Evolutionary conservation across 2,797 vertebrate genomes (phyloP).

Genomic region (Lemur catta): DNA sequence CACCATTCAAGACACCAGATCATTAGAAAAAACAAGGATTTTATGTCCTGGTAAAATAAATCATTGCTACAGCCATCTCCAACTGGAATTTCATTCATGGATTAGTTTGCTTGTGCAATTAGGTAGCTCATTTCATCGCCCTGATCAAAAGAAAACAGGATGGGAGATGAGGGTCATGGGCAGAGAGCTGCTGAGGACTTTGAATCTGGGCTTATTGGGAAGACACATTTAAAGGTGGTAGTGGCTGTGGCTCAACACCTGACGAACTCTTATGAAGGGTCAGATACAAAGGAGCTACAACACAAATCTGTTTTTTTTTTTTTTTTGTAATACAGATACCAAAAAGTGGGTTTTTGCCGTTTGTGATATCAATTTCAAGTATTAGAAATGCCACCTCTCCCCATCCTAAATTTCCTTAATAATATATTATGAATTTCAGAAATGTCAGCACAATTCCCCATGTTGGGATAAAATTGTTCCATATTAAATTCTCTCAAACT

Average conservation of each 20-base stretch:
- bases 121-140: not conserved
- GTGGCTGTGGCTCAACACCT: not conserved
- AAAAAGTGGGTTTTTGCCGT: not conserved
- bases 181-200: not conserved
- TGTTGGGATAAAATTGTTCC: not conserved
- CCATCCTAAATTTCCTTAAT: not conserved
- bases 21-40: not conserved
- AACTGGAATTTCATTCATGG: not conserved
- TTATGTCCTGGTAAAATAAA: not conserved
- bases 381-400: not conserved
- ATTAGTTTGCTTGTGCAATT: not conserved
- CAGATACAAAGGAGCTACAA: not conserved
- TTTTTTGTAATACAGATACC: not conserved
- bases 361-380: not conserved
- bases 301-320: not conserved
- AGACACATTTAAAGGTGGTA: not conserved
- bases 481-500: not conserved
- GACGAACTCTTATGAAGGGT: not conserved
- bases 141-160: not conserved
- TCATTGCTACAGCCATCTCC: not conserved
- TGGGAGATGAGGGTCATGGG: not conserved
- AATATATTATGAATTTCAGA: not conserved
- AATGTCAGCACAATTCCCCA: not conserved
- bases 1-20: not conserved
- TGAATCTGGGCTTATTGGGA: not conserved